Base-by-base conservation (phyloP, 2,113 vertebrate species). In the Semicossyphus pulcher region DNA sequence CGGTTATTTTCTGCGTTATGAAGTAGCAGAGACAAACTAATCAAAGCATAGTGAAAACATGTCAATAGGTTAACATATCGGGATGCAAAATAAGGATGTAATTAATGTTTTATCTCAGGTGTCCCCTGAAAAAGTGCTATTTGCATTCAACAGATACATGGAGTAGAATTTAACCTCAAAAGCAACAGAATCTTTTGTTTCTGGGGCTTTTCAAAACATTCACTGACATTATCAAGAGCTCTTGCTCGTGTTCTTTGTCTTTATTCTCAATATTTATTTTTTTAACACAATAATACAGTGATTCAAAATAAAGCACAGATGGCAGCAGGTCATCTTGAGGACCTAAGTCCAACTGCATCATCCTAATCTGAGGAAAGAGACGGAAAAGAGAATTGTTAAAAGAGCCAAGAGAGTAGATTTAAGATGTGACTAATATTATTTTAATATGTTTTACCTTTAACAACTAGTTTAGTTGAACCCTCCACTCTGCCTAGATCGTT, bases 391-490 rank as follows among this genome's bases (percentile, higher is more conserved):
- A 36, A 25, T 15, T 29, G 21, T 68, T 57, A 18, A 32, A 66
- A 56, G 16, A 53, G 14, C 8, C 14, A 52, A 3, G 48, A 1
- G 2, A 47, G 1, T 3, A 28, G 4, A 23, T 21, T 18, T 21
- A 11, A 42, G 1, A n/a, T 26, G 0, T 9, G 15, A 7, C 3
- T 3, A 14, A 47, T 10, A 5, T 8, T 42, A 3, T 56, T n/a
- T 34, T 0, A 26, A 5, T 15, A 1, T 26, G 4, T 15, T 29
- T 84, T 90, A 95, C 95, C 96, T 93, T 67, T 84, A 42, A 97
- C 92, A 11, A 89, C 79, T 2, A 97, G 94, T 73, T 89, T 93
- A 54, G 95, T 92, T 2, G 74, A 93, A 86, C 92, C 95, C 83
- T 88, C 85, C 0, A 89, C 94, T 66, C 79, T 87, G n/a, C 96